These are phyloP conservation scores for Rissa tridactyla DNA, from an alignment of 2,113 vertebrate genomes.

Conservation along the genomic window DNA sequence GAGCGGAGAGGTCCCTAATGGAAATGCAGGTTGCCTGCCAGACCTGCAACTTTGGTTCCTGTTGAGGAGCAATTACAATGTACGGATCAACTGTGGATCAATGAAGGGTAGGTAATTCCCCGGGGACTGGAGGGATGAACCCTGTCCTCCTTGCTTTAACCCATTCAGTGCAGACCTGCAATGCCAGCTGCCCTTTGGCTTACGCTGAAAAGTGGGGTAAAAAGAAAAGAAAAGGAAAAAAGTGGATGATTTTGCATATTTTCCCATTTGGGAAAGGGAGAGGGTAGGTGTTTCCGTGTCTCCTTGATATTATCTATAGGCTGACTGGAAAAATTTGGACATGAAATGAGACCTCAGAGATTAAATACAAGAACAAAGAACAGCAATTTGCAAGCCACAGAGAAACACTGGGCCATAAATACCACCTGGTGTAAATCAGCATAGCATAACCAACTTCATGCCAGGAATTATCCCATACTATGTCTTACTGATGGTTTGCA, in stretches of 20 bases:
- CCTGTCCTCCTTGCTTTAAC: background rate
- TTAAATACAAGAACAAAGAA: background rate
- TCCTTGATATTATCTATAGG: background rate
- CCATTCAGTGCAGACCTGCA: background rate
- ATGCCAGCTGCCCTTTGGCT: background rate
- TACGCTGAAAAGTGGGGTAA: background rate
- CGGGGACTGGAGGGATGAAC: background rate
- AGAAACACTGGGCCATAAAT: background rate
- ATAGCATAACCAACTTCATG: background rate
- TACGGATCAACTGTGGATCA: background rate
- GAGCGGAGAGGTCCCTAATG: background rate
- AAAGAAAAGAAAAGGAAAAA: background rate
- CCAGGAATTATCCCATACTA: too few species aligned
- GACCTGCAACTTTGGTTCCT: background rate
- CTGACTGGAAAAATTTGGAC: too few species aligned
- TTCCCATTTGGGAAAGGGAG: background rate
- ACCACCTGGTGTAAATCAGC: background rate
- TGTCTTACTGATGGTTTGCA: background rate
- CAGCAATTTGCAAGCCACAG: background rate
- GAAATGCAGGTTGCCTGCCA: background rate
- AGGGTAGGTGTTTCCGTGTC: background rate
- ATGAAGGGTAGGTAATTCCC: background rate
- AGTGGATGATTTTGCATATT: background rate
- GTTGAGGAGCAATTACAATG: background rate
- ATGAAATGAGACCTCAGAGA: background rate